These are phyloP conservation scores for Aspidoscelis tigris DNA, from an alignment of 2,113 vertebrate species.

Conservation along the genomic window DNA sequence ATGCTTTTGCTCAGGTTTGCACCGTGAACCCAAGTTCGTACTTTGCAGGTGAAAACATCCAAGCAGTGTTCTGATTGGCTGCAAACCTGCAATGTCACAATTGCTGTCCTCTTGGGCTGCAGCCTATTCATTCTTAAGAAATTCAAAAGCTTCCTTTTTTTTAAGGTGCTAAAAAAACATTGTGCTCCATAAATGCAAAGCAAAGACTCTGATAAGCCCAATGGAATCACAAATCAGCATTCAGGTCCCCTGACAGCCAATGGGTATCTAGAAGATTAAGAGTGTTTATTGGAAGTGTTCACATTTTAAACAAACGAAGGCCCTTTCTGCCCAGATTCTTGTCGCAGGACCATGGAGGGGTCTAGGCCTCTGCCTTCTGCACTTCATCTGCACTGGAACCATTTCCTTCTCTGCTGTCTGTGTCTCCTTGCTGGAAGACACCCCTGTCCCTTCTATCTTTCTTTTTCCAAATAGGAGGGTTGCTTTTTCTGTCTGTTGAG, in stretches of 20 bases:
- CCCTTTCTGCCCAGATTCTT: too few species aligned
- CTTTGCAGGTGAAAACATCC: not conserved
- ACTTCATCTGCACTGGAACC: too few species aligned
- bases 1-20: not conserved
- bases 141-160: not conserved
- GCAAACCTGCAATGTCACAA: not conserved
- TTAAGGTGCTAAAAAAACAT: not conserved
- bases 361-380: not conserved
- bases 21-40: not conserved
- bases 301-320: too few species aligned
- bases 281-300: too few species aligned
- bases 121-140: not conserved
- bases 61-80: not conserved
- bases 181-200: too few species aligned
- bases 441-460: too few species aligned
- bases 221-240: not conserved
- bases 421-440: too few species aligned
- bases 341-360: too few species aligned
- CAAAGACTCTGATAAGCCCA: too few species aligned
- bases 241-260: not conserved
- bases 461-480: too few species aligned
- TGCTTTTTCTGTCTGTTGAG: too few species aligned
- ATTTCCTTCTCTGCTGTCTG: too few species aligned
- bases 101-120: not conserved
- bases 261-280: not conserved